A percentile compares a stretch with the other conserved stretches of the same genome.
These are phyloP conservation scores for Drosophila basisetae DNA, from an alignment of 2,888 invertebrate genomes.

Conservation along the genomic window DNA sequence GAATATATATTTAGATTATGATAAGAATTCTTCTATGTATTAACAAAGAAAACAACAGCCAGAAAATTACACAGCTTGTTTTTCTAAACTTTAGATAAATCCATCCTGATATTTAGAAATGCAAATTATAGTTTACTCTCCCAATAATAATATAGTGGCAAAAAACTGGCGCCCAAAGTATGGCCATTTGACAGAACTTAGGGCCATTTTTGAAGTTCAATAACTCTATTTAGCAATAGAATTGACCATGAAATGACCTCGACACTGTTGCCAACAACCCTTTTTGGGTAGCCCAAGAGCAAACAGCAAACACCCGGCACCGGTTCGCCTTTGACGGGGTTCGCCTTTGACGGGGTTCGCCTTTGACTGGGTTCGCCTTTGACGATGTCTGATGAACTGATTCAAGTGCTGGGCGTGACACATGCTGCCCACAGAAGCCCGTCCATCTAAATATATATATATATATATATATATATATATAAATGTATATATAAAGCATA, in stretches of 20 bases:
- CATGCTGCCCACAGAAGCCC: constrained; percentile 49
- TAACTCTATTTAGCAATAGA: constrained; percentile 37
- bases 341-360: constrained; percentile 12
- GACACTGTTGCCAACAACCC: constrained; percentile 23
- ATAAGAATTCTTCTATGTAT: neutral
- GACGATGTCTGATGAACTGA: constrained; percentile 38
- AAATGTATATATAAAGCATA: neutral
- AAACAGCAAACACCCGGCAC: neutral
- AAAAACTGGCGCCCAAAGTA: neutral
- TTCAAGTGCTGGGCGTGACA: constrained; percentile 70
- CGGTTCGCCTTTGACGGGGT: constrained; percentile 1
- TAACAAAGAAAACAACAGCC: neutral
- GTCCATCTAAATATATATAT: neutral
- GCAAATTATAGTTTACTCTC: neutral
- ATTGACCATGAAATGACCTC: constrained; percentile 58
- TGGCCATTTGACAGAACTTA: neutral
- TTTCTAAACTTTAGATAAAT: neutral
- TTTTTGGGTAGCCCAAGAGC: constrained; percentile 16
- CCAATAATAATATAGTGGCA: neutral
- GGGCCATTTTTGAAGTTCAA: neutral
- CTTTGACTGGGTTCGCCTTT: constrained; percentile 13
- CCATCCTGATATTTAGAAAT: neutral
- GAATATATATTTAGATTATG: neutral
- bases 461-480: neutral
- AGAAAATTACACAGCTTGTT: too few species aligned